Conservation (phyloP, 1,140 invertebrate species). For the Zaprionus davidi region DNA sequence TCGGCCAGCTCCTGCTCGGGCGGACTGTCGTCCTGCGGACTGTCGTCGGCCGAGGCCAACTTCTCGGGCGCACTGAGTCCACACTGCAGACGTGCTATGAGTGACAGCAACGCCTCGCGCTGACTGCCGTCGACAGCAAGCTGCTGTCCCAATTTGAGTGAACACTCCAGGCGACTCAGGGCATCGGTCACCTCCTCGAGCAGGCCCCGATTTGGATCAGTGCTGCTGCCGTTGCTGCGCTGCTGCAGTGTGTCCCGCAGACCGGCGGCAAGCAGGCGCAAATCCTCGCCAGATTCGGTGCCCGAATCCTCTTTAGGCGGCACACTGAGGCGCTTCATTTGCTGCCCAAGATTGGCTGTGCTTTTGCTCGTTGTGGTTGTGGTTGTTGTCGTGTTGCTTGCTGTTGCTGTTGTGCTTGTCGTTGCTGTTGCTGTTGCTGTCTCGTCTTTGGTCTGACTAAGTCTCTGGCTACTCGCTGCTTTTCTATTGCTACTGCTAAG, state of each 20-base stretch:
- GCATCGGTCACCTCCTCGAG: slow-evolving; percentile 92
- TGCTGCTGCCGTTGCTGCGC: slow-evolving; percentile 55
- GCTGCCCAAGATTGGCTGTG: slow-evolving; percentile 2
- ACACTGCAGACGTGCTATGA: slow-evolving; percentile 90
- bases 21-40: slow-evolving; percentile 30
- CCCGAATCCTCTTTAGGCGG: slow-evolving; percentile 87
- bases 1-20: slow-evolving; percentile 29
- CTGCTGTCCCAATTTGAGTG: slow-evolving; percentile 87
- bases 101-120: slow-evolving; percentile 88
- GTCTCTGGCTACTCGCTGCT: slow-evolving; percentile 29
- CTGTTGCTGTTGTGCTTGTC: slow-evolving; percentile 14
- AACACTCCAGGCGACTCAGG: slow-evolving; percentile 89
- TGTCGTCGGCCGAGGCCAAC: slow-evolving; percentile 61
- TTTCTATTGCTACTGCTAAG: slow-evolving; percentile 54
- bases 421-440: slow-evolving; percentile 12
- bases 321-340: slow-evolving; percentile 67
- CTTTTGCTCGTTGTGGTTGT: slow-evolving; percentile 17
- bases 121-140: slow-evolving; percentile 85
- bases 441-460: slow-evolving; percentile 41
- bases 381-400: slow-evolving; percentile 13
- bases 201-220: slow-evolving; percentile 83
- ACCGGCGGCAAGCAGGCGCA: slow-evolving; percentile 83
- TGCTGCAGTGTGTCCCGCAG: slow-evolving; percentile 76
- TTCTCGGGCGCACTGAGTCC: slow-evolving; percentile 87
- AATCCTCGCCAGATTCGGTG: slow-evolving; percentile 89